Percentiles rank a stretch among this genome's conserved stretches.
Conservation (phyloP, 1,140 invertebrate species). For the Caerostris extrusa region DNA sequence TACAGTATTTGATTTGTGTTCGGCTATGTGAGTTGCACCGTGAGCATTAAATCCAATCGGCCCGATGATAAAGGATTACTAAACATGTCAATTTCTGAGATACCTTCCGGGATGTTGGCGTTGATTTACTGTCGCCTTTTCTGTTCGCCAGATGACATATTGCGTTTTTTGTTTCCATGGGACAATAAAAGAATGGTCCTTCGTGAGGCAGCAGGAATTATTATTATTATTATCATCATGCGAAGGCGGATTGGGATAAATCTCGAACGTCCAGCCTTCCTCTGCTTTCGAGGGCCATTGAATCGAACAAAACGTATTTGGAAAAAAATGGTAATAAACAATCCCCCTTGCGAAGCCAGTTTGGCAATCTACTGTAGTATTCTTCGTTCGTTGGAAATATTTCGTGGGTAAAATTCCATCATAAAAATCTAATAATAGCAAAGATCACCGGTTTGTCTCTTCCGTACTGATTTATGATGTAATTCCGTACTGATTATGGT, state of each 20-base stretch:
- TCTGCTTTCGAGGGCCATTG: background rate
- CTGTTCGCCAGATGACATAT: conserved; percentile 3
- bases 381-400: background rate
- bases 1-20: background rate
- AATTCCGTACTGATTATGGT: no score
- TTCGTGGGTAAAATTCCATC: background rate
- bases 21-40: background rate
- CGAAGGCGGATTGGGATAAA: background rate
- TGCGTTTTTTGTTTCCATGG: conserved; percentile 38
- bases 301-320: conserved; percentile 9
- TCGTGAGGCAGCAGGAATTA: conserved; percentile 4
- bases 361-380: background rate
- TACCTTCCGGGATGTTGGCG: conserved; percentile 11
- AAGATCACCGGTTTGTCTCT: background rate
- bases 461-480: background rate
- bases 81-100: conserved; percentile 35
- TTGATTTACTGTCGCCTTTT: background rate
- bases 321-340: background rate
- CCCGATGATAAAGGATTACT: conserved; percentile 35
- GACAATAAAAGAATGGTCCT: conserved; percentile 38
- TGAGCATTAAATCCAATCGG: conserved; percentile 17
- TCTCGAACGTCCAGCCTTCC: background rate
- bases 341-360: background rate
- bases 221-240: background rate
- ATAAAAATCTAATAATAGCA: background rate